Base-by-base conservation (phyloP, 2,113 vertebrate genomes). In the Trachemys scripta region DNA sequence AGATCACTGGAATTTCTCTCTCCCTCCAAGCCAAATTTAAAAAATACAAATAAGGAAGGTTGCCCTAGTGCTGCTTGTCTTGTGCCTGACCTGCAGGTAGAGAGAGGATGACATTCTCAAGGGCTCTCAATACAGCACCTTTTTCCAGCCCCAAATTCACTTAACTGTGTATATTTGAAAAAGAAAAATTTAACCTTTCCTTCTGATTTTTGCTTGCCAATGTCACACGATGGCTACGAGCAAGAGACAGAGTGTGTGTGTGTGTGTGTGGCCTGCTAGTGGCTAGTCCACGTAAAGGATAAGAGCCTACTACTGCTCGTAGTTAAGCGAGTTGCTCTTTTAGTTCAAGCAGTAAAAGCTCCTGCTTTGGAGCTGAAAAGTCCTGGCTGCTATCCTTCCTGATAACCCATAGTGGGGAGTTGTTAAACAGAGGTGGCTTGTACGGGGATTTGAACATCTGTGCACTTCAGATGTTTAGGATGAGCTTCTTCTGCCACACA, bases 131-230 rank as follows among this genome's bases (percentile, higher is more conserved):
- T 62, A 88, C 14, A 89, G 45, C 38, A 57, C 10, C 95, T 90
- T 62, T 47, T 45, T 87, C 35, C 56, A 59, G 45, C 42, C 76
- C 47, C 84, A 78, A 82, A 91, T 91, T 85, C 24, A 29, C 20
- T 38, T 27, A 94, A 78, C 27, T 27, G 11, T 59, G 25, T 45
- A 11, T 3, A 86, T 80, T 87, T 91, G 80, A 59, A 62, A 29
- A 45, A 82, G 82, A 90, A 95, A 95, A 95, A 49, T 82, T 89
- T 91, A 82, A 54, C 42, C 72, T 1, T 35, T 91, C 81, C 81
- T 94, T 90, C 50, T 42, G 84, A 59, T 5, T 85, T 69, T 10
- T 85, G 29, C n/a, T 90, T 5, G 8, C 20, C 56, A 76, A 27
- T 4, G 50, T 84, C 80, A 65, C 0, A 45, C 42, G 53, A 14